Evolutionary conservation across 2,113 vertebrate genomes (phyloP).

Genomic region (Penelope pileata): DNA sequence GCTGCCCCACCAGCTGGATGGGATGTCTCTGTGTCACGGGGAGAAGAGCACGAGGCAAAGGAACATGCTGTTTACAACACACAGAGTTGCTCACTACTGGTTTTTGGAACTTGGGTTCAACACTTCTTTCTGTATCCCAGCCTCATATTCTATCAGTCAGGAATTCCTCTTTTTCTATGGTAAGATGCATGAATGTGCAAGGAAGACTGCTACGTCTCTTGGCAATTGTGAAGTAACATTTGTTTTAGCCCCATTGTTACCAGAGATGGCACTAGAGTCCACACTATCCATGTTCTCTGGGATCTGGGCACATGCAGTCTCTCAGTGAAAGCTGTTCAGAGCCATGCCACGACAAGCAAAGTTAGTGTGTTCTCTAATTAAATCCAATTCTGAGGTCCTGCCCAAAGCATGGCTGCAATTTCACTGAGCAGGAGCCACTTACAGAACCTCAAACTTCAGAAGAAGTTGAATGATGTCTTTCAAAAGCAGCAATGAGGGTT

Average conservation of each 20-base stretch:
- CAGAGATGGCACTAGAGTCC: background rate
- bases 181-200: background rate
- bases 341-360: background rate
- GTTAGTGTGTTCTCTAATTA: background rate
- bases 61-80: background rate
- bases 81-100: background rate
- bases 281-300: rapidly evolving
- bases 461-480: background rate
- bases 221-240: background rate
- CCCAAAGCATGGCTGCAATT: background rate
- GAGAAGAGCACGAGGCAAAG: background rate
- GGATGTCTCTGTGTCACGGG: background rate
- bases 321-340: background rate
- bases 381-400: background rate
- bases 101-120: background rate
- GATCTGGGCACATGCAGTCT: background rate
- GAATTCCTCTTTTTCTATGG: background rate
- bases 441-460: background rate
- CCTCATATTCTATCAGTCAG: background rate
- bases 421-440: background rate
- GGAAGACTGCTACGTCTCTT: rapidly evolving
- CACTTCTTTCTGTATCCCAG: background rate
- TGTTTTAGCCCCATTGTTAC: background rate
- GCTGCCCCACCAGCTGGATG: background rate
- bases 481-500: background rate